phyloP scores from a whole-genome alignment of 2,113 vertebrate genomes.

The Mustelus asterias region DNA sequence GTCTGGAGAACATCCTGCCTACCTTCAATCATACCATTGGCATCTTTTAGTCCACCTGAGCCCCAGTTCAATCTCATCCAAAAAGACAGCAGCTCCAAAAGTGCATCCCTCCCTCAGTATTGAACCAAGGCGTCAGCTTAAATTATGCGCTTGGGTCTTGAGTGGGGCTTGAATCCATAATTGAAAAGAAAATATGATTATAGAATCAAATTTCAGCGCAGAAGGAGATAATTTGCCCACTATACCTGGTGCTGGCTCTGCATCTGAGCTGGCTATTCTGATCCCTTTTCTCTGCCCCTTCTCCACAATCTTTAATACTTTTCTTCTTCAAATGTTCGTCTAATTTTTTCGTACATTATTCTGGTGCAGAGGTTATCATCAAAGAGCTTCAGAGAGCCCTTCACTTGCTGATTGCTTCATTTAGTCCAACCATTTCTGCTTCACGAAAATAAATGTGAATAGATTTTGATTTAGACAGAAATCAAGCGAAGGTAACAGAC shows the following conservation, averaged over 20 bases:
- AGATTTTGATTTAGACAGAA: conserved; percentile 7
- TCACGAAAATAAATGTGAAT: not conserved
- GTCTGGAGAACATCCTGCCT: not conserved
- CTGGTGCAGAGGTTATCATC: not conserved
- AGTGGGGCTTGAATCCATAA: not conserved
- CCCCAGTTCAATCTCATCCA: not conserved
- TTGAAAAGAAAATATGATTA: not conserved
- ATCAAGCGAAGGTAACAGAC: conserved; percentile 17
- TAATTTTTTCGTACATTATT: not conserved
- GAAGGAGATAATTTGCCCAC: not conserved
- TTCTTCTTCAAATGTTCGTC: not conserved
- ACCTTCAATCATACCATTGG: not conserved
- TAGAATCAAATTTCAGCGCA: not conserved
- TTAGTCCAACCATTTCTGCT: not conserved
- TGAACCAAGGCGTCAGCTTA: not conserved
- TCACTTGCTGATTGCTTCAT: conserved; percentile 1
- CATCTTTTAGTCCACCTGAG: not conserved
- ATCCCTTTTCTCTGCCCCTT: not conserved
- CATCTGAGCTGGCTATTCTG: not conserved
- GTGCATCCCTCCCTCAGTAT: not conserved
- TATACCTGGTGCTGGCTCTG: not conserved
- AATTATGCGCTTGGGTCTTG: not conserved
- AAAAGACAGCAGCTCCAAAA: not conserved
- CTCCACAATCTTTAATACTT: not conserved
- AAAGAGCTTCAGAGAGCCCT: not conserved